A percentile compares a stretch with the other conserved stretches of the same genome.
phyloP scores from a whole-genome alignment of 2,888 invertebrate genomes.

The Torymus texanus region DNA sequence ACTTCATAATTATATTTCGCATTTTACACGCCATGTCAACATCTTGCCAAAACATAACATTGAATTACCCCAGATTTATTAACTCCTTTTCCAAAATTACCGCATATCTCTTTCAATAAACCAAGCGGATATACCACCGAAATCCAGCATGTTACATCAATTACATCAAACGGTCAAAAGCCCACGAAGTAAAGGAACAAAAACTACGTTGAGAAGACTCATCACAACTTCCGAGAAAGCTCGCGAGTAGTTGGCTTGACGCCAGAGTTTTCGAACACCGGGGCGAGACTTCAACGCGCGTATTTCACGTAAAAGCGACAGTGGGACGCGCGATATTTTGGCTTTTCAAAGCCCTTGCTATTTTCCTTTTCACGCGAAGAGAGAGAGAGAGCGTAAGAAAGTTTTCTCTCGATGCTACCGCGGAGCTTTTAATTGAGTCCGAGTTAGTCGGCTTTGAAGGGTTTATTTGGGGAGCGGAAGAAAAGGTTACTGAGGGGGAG shows the following conservation, averaged over 20 bases:
- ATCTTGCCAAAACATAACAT: too few species aligned
- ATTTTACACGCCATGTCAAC: too few species aligned
- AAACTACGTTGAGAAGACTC: not conserved
- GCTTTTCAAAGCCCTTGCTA: slow-evolving; percentile 19
- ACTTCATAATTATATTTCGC: too few species aligned
- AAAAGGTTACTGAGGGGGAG: not conserved
- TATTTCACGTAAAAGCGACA: not conserved
- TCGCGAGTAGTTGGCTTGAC: too few species aligned
- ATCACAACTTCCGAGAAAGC: slow-evolving; percentile 36
- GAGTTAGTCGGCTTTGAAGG: not conserved
- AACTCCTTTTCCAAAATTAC: not conserved
- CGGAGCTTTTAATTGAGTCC: slow-evolving; percentile 8
- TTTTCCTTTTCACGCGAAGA: slow-evolving; percentile 1
- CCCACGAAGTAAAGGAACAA: not conserved
- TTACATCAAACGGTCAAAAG: slow-evolving; percentile 24
- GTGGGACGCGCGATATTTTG: slow-evolving; percentile 20
- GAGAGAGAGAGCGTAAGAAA: not conserved
- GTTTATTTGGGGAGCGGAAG: slow-evolving; percentile 22
- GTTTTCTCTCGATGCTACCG: not conserved
- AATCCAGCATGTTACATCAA: slow-evolving; percentile 22
- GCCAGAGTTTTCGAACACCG: not conserved
- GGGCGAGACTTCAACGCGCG: slow-evolving; percentile 2
- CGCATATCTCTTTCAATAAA: not conserved
- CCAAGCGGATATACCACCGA: too few species aligned
- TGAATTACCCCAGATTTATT: not conserved